Conservation (phyloP, 2,113 vertebrate genomes). For the Dasyurus viverrinus region DNA sequence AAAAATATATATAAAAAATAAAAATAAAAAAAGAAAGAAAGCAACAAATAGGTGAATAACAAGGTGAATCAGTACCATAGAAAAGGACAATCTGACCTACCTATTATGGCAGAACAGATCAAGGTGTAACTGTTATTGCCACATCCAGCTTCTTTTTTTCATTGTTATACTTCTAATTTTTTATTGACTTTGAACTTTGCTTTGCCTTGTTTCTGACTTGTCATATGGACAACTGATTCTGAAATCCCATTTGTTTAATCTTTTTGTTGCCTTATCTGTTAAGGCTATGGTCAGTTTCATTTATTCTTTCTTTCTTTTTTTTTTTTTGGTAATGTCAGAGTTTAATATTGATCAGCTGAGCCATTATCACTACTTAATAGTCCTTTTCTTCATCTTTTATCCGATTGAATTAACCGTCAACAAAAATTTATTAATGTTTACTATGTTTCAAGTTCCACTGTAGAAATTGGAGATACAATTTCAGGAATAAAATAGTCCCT, state of each 20-base stretch:
- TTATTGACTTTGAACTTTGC: neutral
- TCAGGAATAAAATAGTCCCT: neutral
- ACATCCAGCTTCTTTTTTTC: neutral
- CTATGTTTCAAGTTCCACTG: neutral
- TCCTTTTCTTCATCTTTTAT: neutral
- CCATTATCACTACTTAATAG: neutral
- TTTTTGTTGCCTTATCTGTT: neutral
- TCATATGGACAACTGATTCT: neutral
- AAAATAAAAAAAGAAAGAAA: no score
- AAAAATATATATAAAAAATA: no score
- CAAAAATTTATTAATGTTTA: neutral
- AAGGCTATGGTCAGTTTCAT: neutral
- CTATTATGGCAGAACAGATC: no score
- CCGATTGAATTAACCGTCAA: neutral
- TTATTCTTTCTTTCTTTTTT: no score
- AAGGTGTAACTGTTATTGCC: no score
- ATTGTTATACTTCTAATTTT: neutral
- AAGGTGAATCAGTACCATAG: neutral
- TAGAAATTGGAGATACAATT: neutral
- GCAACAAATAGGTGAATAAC: neutral
- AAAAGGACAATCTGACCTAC: no score
- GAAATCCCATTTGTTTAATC: neutral
- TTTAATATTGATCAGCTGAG: neutral
- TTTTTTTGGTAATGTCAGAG: neutral
- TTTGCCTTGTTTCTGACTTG: neutral